A percentile compares a stretch with the other conserved stretches of the same genome.
These are phyloP conservation scores for Paracyclopina nana DNA, from an alignment of 1,140 invertebrate species.

Conservation along the genomic window DNA sequence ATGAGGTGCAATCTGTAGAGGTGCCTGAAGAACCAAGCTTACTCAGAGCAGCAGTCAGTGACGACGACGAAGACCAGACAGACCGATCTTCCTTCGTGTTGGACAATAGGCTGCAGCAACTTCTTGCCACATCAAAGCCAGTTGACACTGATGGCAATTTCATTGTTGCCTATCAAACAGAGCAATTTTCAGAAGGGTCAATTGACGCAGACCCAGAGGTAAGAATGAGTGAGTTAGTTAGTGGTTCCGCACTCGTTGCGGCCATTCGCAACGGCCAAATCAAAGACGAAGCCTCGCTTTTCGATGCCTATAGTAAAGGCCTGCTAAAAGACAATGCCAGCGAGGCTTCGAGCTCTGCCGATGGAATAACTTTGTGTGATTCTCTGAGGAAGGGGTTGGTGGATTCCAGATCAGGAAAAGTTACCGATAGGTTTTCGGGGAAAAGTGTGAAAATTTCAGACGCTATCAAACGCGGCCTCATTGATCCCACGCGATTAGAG, in stretches of 20 bases:
- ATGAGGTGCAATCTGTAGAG: no score
- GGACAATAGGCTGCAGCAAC: no score
- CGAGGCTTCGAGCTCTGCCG: conserved; percentile 15
- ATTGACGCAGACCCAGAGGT: not conserved
- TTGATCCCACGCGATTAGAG: conserved; percentile 52
- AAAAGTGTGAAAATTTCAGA: conserved; percentile 55
- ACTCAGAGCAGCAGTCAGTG: no score
- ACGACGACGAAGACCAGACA: no score
- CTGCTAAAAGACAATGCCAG: conserved; percentile 26
- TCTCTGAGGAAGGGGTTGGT: conserved; percentile 57
- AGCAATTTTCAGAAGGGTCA: no score
- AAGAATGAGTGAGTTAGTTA: not conserved
- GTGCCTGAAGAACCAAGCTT: no score
- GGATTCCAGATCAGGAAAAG: conserved; percentile 47
- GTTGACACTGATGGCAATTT: no score
- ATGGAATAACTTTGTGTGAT: conserved; percentile 48
- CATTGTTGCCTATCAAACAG: no score
- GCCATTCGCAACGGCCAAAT: conserved; percentile 23
- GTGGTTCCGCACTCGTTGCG: conserved; percentile 22
- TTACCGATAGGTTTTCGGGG: conserved; percentile 59
- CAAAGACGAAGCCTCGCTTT: no score
- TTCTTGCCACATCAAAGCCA: no score
- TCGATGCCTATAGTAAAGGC: no score
- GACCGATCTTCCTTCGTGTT: no score
- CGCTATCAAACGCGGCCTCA: conserved; percentile 48